These are phyloP conservation scores for Cirrhinus molitorella DNA, from an alignment of 2,797 vertebrate species.

Conservation along the genomic window DNA sequence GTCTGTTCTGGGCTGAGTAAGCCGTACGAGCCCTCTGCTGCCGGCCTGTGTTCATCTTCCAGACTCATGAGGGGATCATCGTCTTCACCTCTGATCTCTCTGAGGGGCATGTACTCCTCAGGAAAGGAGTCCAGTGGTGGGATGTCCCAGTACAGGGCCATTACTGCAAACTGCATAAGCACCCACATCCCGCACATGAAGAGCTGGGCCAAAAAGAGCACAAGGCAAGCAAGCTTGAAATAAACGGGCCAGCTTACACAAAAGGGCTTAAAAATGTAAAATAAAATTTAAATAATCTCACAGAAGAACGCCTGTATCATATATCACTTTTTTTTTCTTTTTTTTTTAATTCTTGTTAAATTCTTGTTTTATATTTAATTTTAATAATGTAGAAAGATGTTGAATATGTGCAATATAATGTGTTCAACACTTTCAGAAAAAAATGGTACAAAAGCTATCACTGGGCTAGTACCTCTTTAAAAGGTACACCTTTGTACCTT, in stretches of 20 bases:
- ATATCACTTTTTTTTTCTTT: too few relatives aligned
- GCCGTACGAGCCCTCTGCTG: slow-evolving; percentile 66
- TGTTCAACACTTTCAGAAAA: too few relatives aligned
- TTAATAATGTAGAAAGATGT: not conserved
- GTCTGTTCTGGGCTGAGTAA: slow-evolving; percentile 62
- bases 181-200: slow-evolving; percentile 87
- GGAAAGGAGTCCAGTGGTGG: slow-evolving; percentile 62
- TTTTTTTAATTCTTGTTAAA: too few relatives aligned
- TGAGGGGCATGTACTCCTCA: slow-evolving; percentile 33
- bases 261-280: not conserved
- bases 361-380: too few relatives aligned
- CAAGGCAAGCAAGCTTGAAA: not conserved
- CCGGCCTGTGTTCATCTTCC: slow-evolving; percentile 58
- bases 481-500: too few relatives aligned
- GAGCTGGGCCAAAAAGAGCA: slow-evolving; percentile 70
- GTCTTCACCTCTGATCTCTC: slow-evolving; percentile 67
- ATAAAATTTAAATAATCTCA: too few relatives aligned
- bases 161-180: slow-evolving; percentile 79
- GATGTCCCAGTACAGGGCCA: slow-evolving; percentile 80
- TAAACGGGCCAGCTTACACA: not conserved
- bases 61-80: slow-evolving; percentile 64
- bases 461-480: too few relatives aligned
- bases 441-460: too few relatives aligned
- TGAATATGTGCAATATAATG: not conserved
- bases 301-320: too few relatives aligned